Percentiles rank a stretch among this genome's conserved stretches.
Conservation (phyloP, 2,113 vertebrate species). For the Psittacara wagleri region DNA sequence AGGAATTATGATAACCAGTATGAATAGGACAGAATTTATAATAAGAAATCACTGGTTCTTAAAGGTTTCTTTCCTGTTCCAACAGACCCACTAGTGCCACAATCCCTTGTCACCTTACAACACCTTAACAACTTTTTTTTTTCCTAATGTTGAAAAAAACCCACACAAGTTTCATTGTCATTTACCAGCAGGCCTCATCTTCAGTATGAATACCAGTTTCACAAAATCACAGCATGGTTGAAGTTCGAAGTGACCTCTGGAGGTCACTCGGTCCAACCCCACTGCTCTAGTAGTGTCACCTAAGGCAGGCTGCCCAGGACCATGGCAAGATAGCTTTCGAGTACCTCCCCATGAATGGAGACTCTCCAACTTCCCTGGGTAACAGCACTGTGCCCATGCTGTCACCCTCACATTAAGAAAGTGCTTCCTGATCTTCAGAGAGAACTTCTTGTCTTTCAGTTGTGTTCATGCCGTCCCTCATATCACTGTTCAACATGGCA, state of each 20-base stretch:
- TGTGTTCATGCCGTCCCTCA: neutral
- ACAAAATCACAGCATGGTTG: neutral
- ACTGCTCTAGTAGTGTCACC: neutral
- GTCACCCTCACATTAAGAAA: neutral
- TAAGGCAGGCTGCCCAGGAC: neutral
- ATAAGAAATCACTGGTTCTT: neutral
- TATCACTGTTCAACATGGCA: neutral
- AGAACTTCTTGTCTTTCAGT: neutral
- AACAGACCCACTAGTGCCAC: neutral
- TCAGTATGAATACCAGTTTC: neutral
- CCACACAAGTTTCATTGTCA: neutral
- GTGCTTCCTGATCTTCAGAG: neutral
- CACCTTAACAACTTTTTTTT: neutral
- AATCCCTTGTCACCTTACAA: neutral
- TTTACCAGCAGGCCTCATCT: neutral
- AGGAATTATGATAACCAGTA: neutral
- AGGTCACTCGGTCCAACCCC: neutral
- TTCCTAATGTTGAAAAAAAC: neutral
- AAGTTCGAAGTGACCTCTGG: neutral
- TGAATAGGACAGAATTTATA: neutral
- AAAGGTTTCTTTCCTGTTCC: neutral
- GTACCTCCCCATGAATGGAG: neutral
- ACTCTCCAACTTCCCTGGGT: accelerated
- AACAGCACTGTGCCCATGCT: neutral
- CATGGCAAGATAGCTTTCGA: accelerated